Evolutionary conservation across 2,888 invertebrate genomes (phyloP).

Genomic region (Drosophila pegasa): DNA sequence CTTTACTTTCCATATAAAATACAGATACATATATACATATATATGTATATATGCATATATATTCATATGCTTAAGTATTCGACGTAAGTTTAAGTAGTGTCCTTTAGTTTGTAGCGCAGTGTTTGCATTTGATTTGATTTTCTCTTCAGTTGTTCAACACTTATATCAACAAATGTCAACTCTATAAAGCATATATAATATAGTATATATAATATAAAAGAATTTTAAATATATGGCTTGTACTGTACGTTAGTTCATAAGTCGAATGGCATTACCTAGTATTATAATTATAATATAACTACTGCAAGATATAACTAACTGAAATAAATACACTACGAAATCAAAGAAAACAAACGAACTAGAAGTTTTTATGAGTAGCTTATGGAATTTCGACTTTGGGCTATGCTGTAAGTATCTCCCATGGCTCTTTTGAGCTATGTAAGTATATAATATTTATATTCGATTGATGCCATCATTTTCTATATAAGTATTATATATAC

Average conservation of each 20-base stretch:
- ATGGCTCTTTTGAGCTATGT: too few species aligned
- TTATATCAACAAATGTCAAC: slow-evolving; percentile 61
- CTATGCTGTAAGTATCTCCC: too few species aligned
- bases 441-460: too few species aligned
- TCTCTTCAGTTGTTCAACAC: slow-evolving; percentile 53
- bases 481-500: too few species aligned
- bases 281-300: slow-evolving; percentile 66
- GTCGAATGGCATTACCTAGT: slow-evolving; percentile 70
- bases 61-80: slow-evolving; percentile 29
- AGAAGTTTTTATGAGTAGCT: not conserved
- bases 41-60: slow-evolving; percentile 13
- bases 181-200: slow-evolving; percentile 24
- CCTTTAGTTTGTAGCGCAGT: slow-evolving; percentile 61
- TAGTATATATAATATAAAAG: slow-evolving; percentile 34
- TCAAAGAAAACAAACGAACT: slow-evolving; percentile 54
- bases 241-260: slow-evolving; percentile 65
- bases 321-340: slow-evolving; percentile 68
- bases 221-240: slow-evolving; percentile 56
- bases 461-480: too few species aligned
- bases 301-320: slow-evolving; percentile 54
- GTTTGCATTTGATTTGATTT: slow-evolving; percentile 43
- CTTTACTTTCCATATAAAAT: slow-evolving; percentile 60
- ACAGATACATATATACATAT: slow-evolving; percentile 32
- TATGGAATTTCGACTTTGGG: not conserved
- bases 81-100: slow-evolving; percentile 48